Base-by-base conservation (phyloP, 2,888 invertebrate genomes). In the Ectemnius cavifrons region DNA sequence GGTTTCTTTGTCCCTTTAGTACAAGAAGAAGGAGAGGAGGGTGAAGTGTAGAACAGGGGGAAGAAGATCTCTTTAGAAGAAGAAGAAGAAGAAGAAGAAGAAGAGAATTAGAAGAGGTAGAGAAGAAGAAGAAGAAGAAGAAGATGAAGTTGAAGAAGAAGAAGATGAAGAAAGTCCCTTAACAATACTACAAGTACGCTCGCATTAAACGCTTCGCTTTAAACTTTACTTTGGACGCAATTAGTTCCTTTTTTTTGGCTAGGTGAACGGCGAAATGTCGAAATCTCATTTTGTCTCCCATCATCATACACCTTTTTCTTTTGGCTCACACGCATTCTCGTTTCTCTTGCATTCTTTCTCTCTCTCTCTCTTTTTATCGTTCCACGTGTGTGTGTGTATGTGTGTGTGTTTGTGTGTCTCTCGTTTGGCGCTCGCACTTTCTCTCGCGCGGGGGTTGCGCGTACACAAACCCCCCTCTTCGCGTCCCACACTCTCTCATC, bases 191-290 rank as follows among this genome's bases (percentile, higher is more conserved):
- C 74, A 81, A 81, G 75, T 77, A 74, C 75, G 78, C 58, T 83
- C 64, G 72, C 69, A 16, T 76, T 83, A 79, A 83, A 71, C 59
- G 28, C 28, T 37, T 75, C 71, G 63, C 67, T 79, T 79, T 80
- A 76, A 83, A 79, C 67, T 63, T 85, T 83, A 83, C 57, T 82
- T 85, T 89, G 90, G 90, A 89, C 89, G 90, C 89, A 90, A 90
- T 88, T 75, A 74, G 77, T 81, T 76, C 70, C 72, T 71, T 52
- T 68, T 80, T 77, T 79, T 84, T 81, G 81, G 79, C 83, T 84
- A 84, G 82, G 82, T 80, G 84, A 84, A 85, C 77, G 79, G 79
- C 84, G 79, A 80, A 82, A 79, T 67, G 63, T 75, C 70, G 70
- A 59, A 68, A 37, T 63, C 64, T 64, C 6, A 37, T 45, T 20